Base-by-base conservation (phyloP, 2,797 vertebrate genomes). In the Todus mexicanus region DNA sequence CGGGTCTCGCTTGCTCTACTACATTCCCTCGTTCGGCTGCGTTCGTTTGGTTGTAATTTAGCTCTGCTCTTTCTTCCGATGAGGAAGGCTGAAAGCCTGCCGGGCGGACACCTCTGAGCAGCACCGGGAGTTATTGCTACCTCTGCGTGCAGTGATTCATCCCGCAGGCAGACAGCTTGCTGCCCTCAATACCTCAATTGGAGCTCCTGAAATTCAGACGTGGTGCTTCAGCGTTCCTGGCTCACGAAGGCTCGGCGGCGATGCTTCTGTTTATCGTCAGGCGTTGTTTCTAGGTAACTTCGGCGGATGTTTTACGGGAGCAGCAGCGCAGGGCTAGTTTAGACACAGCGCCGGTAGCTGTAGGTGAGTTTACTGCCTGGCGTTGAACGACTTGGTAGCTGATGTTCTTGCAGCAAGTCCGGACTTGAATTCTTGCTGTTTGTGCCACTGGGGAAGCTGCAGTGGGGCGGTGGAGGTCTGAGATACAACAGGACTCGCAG, bases 281-380 rank as follows among this genome's bases (percentile, higher is more conserved):
- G 47, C 74, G 64, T 45, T 40, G 69, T 75, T 69, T 72, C 88
- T 37, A 40, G 69, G 87, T 50, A 31, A 57, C 72, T 92, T 14
- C 2, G 43, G 89, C 38, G 74, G 19, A 3, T 4, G 0, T 40
- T 82, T 56, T 2, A 2, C 45, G 74, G 56, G 16, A 22, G 76
- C 74, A 6, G 66, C 2, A 61, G 74, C 5, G 0, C 6, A 0
- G n/a, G 66, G 74, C 92, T 2, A 45, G 68, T 87, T 60, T 3
- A 38, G 74, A 6, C 77, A 15, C 47, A 8, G 85, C 7, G 0
- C 2, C 0, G 63, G 3, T 23, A 33, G 74, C 87, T 60, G 69
- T 18, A 42, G 92, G 81, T 80, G 86, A 65, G 25, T 66, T 70
- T 37, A 17, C 50, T 68, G 79, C 75, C 61, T 33, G 5, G 6